A percentile compares a stretch with the other conserved stretches of the same genome.
Evolutionary conservation across 2,797 vertebrate species (phyloP).

Genomic region (Silurus lanzhouensis): DNA sequence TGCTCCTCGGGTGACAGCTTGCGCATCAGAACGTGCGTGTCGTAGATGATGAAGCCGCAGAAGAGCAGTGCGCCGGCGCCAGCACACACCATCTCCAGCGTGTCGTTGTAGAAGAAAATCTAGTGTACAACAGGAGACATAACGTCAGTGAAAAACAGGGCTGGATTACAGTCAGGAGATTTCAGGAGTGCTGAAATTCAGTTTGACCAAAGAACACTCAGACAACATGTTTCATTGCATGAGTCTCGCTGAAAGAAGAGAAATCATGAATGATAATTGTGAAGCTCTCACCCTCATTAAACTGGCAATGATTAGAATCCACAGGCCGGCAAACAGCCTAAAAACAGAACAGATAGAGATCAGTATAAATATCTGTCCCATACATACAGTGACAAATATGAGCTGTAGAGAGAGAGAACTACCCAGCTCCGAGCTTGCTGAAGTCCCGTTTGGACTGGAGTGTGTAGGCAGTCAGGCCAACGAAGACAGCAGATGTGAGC

Average conservation of each 20-base stretch:
- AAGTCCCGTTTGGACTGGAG: constrained; percentile 95
- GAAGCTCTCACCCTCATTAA: constrained; percentile 83
- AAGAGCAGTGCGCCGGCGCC: constrained; percentile 87
- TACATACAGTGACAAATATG: not conserved
- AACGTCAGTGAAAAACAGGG: not conserved
- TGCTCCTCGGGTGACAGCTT: constrained; percentile 94
- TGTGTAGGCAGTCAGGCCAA: constrained; percentile 86
- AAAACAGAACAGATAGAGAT: constrained; percentile 20
- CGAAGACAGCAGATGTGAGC: constrained; percentile 88
- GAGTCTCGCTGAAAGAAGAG: not conserved
- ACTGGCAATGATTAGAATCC: constrained; percentile 86
- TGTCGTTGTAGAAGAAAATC: constrained; percentile 86
- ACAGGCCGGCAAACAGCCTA: constrained; percentile 89
- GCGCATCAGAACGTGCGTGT: constrained; percentile 91
- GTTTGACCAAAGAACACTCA: not conserved
- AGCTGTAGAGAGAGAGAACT: constrained; percentile 35
- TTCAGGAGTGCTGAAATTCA: no score
- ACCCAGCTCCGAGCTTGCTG: constrained; percentile 91
- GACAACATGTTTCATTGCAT: not conserved
- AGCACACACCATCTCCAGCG: constrained; percentile 79
- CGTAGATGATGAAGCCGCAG: constrained; percentile 94
- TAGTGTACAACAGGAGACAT: constrained; percentile 56
- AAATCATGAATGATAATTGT: no score
- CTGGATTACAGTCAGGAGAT: not conserved
- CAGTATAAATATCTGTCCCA: not conserved